phyloP scores from a whole-genome alignment of 2,888 invertebrate genomes.

The Lepidocyrtinus sp. region DNA sequence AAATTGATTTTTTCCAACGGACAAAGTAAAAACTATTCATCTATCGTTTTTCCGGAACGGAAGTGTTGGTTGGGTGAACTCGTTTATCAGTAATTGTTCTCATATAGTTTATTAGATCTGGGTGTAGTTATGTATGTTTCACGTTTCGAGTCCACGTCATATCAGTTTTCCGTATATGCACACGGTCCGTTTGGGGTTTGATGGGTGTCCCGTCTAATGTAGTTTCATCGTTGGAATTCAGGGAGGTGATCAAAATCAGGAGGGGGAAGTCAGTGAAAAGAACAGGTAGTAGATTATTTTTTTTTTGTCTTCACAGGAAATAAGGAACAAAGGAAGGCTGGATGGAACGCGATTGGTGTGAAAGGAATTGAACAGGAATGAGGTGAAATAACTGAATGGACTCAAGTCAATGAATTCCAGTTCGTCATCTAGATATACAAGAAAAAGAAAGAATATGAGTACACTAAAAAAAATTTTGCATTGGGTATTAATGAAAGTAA shows the following conservation, averaged over 20 bases:
- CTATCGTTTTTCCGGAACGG: background rate
- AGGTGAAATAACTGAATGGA: constrained; percentile 63
- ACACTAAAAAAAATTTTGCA: constrained; percentile 40
- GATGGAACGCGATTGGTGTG: constrained; percentile 50
- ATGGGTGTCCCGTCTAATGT: constrained; percentile 62
- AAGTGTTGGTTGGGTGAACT: constrained; percentile 42
- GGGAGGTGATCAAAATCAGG: constrained; percentile 47
- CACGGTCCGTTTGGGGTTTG: constrained; percentile 61
- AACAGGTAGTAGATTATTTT: constrained; percentile 38
- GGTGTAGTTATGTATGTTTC: constrained; percentile 58
- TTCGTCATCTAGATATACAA: constrained; percentile 68
- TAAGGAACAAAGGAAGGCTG: constrained; percentile 58
- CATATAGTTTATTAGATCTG: constrained; percentile 46
- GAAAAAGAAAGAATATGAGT: constrained; percentile 65
- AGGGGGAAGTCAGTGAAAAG: constrained; percentile 53
- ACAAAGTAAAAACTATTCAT: background rate
- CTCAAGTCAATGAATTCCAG: constrained; percentile 68
- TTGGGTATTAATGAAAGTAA: constrained; percentile 36
- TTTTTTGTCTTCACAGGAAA: constrained; percentile 51
- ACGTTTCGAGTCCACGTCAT: constrained; percentile 62
- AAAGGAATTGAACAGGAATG: constrained; percentile 60
- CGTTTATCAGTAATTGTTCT: constrained; percentile 47
- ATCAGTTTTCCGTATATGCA: constrained; percentile 61
- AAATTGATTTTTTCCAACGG: constrained; percentile 30
- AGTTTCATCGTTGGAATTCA: constrained; percentile 56